Percentiles rank a stretch among this genome's conserved stretches.
These are phyloP conservation scores for Isichthys henryi DNA, from an alignment of 2,113 vertebrate genomes.

Conservation along the genomic window DNA sequence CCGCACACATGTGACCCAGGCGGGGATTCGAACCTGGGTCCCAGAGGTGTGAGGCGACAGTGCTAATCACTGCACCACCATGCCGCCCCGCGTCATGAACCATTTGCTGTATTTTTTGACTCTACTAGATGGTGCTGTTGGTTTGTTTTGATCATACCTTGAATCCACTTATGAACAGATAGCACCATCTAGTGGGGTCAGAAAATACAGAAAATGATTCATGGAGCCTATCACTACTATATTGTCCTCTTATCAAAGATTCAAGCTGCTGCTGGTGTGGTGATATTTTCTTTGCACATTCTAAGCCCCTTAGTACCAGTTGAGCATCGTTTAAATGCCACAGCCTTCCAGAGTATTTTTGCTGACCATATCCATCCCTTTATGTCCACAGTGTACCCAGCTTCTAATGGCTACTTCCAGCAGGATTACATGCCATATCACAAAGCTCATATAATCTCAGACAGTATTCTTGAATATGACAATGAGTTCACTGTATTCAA, in stretches of 20 bases:
- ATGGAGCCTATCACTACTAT: not conserved
- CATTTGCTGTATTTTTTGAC: too few relatives aligned
- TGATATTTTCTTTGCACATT: not conserved
- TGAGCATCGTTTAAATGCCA: not conserved
- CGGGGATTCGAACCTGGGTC: too few relatives aligned
- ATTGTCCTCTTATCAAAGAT: not conserved
- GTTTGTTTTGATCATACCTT: too few relatives aligned
- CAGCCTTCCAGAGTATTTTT: not conserved
- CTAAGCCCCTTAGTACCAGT: not conserved
- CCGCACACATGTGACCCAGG: too few relatives aligned
- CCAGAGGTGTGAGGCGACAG: too few relatives aligned
- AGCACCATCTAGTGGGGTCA: too few relatives aligned
- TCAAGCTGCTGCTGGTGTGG: not conserved
- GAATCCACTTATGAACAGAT: too few relatives aligned
- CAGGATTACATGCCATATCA: not conserved
- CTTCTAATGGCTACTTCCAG: not conserved
- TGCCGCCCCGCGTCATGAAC: too few relatives aligned
- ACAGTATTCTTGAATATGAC: not conserved
- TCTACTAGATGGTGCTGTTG: too few relatives aligned
- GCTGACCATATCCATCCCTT: not conserved
- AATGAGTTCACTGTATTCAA: not conserved
- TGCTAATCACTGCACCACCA: too few relatives aligned
- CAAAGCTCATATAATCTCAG: not conserved
- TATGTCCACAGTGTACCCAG: not conserved
- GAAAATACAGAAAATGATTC: too few relatives aligned